phyloP scores from a whole-genome alignment of 2,888 invertebrate species.

The Leptopilina syphax region DNA sequence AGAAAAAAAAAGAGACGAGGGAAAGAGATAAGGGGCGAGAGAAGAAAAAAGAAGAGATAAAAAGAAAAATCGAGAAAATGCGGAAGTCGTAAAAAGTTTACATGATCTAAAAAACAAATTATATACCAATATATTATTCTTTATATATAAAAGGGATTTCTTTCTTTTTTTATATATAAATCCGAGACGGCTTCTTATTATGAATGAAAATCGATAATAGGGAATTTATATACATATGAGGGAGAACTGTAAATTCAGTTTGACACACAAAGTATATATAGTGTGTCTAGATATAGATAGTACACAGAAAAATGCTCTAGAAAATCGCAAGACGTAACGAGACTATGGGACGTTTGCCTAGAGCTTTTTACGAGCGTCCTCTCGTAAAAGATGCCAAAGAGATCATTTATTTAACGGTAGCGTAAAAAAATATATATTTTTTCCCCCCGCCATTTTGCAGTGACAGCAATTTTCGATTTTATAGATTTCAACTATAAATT shows the following conservation, averaged over 20 bases:
- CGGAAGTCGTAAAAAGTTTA: slow-evolving; percentile 28
- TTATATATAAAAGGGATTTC: not conserved
- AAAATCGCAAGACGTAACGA: slow-evolving; percentile 11
- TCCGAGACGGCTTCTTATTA: not conserved
- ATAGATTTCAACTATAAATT: slow-evolving; percentile 15
- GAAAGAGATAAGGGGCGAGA: no score
- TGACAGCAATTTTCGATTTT: slow-evolving; percentile 8
- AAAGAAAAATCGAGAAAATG: slow-evolving; percentile 23
- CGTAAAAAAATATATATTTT: not conserved
- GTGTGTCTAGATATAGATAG: not conserved
- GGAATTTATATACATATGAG: slow-evolving; percentile 1
- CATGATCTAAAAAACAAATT: slow-evolving; percentile 6
- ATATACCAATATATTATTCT: not conserved
- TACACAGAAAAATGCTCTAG: slow-evolving; percentile 17
- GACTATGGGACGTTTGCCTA: slow-evolving; percentile 13
- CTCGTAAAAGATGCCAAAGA: slow-evolving; percentile 15
- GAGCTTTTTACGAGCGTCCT: slow-evolving; percentile 25
- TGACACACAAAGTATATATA: not conserved
- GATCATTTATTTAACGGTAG: slow-evolving; percentile 26
- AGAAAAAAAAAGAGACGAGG: no score
- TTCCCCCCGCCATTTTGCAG: not conserved
- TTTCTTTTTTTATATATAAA: not conserved
- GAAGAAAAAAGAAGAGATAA: not conserved
- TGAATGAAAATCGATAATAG: not conserved
- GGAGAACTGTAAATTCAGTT: slow-evolving; percentile 23